Conservation (phyloP, 23 tunicate genomes). For the Corella eumyota region DNA sequence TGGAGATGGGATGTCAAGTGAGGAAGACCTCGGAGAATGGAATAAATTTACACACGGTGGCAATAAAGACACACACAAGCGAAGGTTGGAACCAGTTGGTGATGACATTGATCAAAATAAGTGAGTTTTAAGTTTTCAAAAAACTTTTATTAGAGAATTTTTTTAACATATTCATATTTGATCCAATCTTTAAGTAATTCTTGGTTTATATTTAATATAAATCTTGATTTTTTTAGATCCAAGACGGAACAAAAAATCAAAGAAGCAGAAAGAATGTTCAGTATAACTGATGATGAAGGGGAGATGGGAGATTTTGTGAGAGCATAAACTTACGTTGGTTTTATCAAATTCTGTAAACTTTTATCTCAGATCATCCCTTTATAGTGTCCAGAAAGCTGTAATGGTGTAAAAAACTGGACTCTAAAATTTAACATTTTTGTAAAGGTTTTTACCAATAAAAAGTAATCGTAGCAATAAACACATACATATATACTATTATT, state of each 20-base stretch:
- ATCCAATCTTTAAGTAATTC: background rate
- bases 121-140: too few species aligned
- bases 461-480: too few species aligned
- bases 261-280: constrained; percentile 38
- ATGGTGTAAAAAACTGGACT: too few species aligned
- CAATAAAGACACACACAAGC: background rate
- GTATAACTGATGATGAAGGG: constrained; percentile 40
- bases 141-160: too few species aligned
- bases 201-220: background rate
- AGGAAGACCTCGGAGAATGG: constrained; percentile 71
- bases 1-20: constrained; percentile 80
- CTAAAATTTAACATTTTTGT: too few species aligned
- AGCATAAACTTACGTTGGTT: constrained; percentile 21
- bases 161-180: background rate
- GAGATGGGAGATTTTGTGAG: constrained; percentile 48
- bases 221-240: background rate
- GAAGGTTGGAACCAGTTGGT: too few species aligned
- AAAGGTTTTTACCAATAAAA: too few species aligned
- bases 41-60: constrained; percentile 47
- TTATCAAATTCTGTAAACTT: too few species aligned
- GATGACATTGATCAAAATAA: too few species aligned
- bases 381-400: too few species aligned
- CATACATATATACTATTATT: too few species aligned
- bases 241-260: background rate
- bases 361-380: too few species aligned